phyloP scores from a whole-genome alignment of 2,797 vertebrate species.

The Limosa lapponica region DNA sequence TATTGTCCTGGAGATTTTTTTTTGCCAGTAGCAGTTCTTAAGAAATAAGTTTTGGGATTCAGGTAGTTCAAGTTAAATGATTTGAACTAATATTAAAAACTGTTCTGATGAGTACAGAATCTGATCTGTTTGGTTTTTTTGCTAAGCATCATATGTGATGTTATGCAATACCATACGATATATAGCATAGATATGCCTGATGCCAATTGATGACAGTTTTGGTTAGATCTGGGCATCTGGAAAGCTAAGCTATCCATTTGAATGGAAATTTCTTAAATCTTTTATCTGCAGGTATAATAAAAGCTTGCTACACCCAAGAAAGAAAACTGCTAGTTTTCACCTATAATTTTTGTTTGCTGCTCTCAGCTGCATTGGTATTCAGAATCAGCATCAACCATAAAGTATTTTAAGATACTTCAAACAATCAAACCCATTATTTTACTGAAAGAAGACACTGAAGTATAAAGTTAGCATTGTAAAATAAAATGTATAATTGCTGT shows the following conservation, averaged over 20 bases:
- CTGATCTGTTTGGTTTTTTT: neutral
- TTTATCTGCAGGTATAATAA: neutral
- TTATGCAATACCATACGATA: neutral
- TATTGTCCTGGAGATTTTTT: neutral
- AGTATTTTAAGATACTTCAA: neutral
- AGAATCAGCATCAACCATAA: neutral
- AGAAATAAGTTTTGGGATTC: neutral
- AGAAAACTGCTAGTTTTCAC: neutral
- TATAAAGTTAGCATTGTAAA: neutral
- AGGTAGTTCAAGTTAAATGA: neutral
- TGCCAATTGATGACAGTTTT: neutral
- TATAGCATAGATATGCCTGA: neutral
- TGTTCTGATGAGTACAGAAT: neutral
- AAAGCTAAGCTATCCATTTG: neutral
- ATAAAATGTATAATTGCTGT: constrained; percentile 2
- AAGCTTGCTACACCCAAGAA: neutral
- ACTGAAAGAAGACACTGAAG: neutral
- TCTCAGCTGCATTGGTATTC: neutral
- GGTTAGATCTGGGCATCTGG: neutral
- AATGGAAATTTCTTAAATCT: neutral
- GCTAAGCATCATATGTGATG: neutral
- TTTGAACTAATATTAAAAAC: neutral
- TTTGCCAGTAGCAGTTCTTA: neutral
- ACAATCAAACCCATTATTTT: constrained; percentile 8
- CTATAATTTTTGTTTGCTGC: neutral